Evolutionary conservation across 2,797 vertebrate species (phyloP).

Genomic region (Lagorchestes hirsutus): DNA sequence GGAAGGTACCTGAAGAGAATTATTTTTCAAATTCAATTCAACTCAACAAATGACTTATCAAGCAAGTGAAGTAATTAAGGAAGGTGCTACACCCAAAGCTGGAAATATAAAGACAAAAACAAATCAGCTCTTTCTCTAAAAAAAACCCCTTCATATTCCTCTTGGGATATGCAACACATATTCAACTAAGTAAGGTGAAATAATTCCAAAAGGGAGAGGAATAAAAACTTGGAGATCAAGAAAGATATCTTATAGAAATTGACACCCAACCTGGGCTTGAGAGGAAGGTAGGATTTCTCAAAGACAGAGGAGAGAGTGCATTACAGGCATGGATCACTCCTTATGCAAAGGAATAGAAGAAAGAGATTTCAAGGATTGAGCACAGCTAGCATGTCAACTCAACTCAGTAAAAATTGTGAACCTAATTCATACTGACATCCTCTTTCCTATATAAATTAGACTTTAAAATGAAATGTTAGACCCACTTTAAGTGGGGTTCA

Average conservation of each 20-base stretch:
- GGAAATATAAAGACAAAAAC: background rate
- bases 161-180: background rate
- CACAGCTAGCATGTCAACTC: background rate
- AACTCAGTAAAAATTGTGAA: background rate
- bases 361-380: background rate
- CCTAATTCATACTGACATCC: background rate
- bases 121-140: background rate
- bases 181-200: background rate
- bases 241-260: background rate
- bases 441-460: background rate
- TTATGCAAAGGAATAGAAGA: background rate
- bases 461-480: background rate
- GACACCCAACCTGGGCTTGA: background rate
- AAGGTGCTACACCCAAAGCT: too few species aligned
- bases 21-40: background rate
- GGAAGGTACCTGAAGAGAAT: background rate
- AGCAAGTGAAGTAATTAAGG: too few species aligned
- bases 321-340: background rate
- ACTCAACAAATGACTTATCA: too few species aligned
- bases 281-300: background rate
- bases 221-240: background rate
- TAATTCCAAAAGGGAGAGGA: background rate
- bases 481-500: background rate
- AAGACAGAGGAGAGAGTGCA: background rate
- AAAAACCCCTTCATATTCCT: background rate